These are phyloP conservation scores for Blastobasis lacticolella DNA, from an alignment of 2,888 invertebrate species.

Conservation along the genomic window DNA sequence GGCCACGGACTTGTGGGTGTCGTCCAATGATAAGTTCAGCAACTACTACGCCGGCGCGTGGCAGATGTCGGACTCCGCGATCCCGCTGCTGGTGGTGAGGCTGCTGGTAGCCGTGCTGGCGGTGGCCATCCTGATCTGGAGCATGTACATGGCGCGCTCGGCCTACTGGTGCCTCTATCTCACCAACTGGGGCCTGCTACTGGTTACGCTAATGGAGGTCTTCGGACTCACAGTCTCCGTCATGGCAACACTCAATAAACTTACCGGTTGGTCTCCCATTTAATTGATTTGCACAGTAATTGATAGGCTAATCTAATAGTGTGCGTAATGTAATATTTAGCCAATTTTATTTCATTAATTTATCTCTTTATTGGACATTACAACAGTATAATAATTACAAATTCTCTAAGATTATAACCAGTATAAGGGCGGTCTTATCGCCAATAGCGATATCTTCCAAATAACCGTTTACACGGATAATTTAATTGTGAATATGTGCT, in stretches of 20 bases:
- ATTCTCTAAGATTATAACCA: no score
- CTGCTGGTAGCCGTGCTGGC: constrained; percentile 33
- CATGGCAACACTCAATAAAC: constrained; percentile 25
- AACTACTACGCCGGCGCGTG: constrained; percentile 62
- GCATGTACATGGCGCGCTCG: constrained; percentile 30
- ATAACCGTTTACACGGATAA: no score
- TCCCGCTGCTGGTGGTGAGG: constrained; percentile 47
- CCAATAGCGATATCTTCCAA: no score
- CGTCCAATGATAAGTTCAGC: constrained; percentile 44
- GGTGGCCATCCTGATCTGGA: constrained; percentile 45
- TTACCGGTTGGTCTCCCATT: constrained; percentile 32
- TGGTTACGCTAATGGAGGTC: constrained; percentile 35
- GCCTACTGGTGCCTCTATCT: constrained; percentile 49
- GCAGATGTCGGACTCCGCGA: constrained; percentile 55
- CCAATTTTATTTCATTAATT: no score
- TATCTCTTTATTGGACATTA: no score
- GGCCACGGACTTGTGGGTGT: constrained; percentile 53
- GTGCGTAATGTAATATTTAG: no score
- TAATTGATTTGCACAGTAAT: no score
- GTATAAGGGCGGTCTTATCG: no score
- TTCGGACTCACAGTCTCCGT: constrained; percentile 43
- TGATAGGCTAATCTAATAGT: no score
- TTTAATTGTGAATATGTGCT: no score
- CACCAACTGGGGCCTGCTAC: constrained; percentile 60
- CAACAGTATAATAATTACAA: no score